Base-by-base conservation (phyloP, 2,797 vertebrate genomes). In the Parambassis ranga region DNA sequence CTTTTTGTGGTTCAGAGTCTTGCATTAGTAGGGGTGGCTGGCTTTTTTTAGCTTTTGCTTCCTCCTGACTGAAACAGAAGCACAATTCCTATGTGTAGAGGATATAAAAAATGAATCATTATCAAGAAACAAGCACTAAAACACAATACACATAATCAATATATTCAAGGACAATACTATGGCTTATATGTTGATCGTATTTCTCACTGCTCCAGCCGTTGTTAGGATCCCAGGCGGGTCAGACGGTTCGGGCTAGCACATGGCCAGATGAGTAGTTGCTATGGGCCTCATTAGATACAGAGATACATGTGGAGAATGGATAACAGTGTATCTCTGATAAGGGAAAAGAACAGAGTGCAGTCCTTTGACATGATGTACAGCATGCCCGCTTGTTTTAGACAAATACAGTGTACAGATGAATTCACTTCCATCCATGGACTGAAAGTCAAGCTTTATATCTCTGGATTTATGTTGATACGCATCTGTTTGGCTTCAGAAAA, bases 261-360 rank as follows among this genome's bases (percentile, higher is more conserved):
- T 32, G 13, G 30, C 31, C n/a, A 14, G 43, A 63, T 67, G 68
- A 79, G 50, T 73, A 58, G 71, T 20, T 23, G 72, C 76, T 71
- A 10, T 53, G 43, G 47, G 58, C 51, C 79, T 80, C 77, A 85
- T 84, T 81, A 83, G 49, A 14, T n/a, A 23, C 9, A 56, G 14
- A 57, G 48, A 50, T 30, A 61, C 27, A 47, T 31, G 44, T 41
- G 28, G 22, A 39, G 46, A 52, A 57, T 7, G 58, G 49, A 71
- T 53, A 71, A 51, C 20, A 48, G 18, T 23, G 30, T 18, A 50
- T 44, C 14, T 32, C 18, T 51, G 42, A 65, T 49, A 41, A 63
- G 31, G 20, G 47, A 63, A 37, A 61, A 63, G 37, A 61, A 30
- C 23, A 43, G 10, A 43, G 35, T 3, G 14, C 27, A 30, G 56